Percentiles rank a stretch among this genome's conserved stretches.
Evolutionary conservation across 2,888 invertebrate genomes (phyloP).

Genomic region (Salticus scenicus): DNA sequence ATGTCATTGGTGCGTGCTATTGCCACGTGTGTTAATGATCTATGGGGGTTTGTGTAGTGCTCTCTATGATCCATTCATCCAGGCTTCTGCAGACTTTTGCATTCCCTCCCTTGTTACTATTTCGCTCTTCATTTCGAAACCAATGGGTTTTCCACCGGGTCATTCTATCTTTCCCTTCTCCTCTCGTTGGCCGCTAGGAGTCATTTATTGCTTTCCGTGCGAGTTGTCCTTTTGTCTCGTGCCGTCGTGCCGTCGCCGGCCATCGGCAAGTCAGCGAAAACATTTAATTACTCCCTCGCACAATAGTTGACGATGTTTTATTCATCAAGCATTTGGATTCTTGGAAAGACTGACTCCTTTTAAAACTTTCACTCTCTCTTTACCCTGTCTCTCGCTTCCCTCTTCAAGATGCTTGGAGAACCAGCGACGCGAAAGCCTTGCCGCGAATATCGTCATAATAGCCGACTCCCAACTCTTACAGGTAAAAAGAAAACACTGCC

Average conservation of each 20-base stretch:
- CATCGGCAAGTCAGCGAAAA: constrained; percentile 70
- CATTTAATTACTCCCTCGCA: constrained; percentile 68
- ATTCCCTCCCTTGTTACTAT: not conserved
- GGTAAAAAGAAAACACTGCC: constrained; percentile 42
- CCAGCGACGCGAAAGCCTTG: constrained; percentile 30
- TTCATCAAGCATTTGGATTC: constrained; percentile 40
- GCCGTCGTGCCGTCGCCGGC: constrained; percentile 57
- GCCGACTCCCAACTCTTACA: constrained; percentile 24
- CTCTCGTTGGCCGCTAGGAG: constrained; percentile 34
- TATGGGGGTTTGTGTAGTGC: constrained; percentile 39
- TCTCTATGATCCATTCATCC: not conserved
- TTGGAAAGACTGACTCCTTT: not conserved
- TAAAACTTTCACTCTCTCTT: constrained; percentile 12
- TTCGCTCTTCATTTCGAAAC: constrained; percentile 32
- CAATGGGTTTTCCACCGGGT: constrained; percentile 52
- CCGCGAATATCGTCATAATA: constrained; percentile 22
- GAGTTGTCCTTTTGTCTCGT: constrained; percentile 65
- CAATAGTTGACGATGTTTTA: constrained; percentile 66
- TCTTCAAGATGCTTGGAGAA: not conserved
- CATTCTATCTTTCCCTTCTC: constrained; percentile 36
- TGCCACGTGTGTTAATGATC: constrained; percentile 68
- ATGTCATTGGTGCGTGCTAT: constrained; percentile 62
- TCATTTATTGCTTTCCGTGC: constrained; percentile 68
- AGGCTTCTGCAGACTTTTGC: not conserved
- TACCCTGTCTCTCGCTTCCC: too few species aligned